A percentile compares a stretch with the other conserved stretches of the same genome.
phyloP scores from a whole-genome alignment of 2,797 vertebrate genomes.

The Distichodus sexfasciatus region DNA sequence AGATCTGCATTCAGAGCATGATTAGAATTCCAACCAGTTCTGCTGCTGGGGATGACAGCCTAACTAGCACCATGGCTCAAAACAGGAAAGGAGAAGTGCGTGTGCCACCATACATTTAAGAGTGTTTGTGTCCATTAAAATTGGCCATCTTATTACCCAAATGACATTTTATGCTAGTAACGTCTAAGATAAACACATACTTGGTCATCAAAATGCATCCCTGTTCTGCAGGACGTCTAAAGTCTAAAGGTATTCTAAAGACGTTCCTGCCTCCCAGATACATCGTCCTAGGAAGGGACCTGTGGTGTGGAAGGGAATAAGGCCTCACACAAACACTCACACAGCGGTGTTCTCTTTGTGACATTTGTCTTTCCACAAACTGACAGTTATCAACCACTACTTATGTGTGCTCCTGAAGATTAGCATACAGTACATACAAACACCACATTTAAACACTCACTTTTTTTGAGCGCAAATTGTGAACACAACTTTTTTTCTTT shows the following conservation, averaged over 20 bases:
- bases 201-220: not conserved
- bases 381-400: too few relatives aligned
- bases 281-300: not conserved
- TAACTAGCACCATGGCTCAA: constrained; percentile 24
- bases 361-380: not conserved
- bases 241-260: not conserved
- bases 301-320: not conserved
- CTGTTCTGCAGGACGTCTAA: not conserved
- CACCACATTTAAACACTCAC: too few relatives aligned
- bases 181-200: not conserved
- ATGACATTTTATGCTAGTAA: not conserved
- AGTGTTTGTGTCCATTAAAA: not conserved
- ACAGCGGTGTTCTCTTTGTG: not conserved
- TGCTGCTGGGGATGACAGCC: constrained; percentile 32
- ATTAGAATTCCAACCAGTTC: constrained; percentile 40
- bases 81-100: not conserved
- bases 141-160: not conserved
- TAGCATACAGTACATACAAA: too few relatives aligned
- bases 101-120: constrained; percentile 1
- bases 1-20: constrained; percentile 36
- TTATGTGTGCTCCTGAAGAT: too few relatives aligned
- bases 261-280: not conserved
- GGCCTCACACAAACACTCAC: not conserved
- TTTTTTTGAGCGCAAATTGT: too few relatives aligned
- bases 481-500: too few relatives aligned